phyloP scores from a whole-genome alignment of 2,797 vertebrate species.

The Erithacus rubecula region DNA sequence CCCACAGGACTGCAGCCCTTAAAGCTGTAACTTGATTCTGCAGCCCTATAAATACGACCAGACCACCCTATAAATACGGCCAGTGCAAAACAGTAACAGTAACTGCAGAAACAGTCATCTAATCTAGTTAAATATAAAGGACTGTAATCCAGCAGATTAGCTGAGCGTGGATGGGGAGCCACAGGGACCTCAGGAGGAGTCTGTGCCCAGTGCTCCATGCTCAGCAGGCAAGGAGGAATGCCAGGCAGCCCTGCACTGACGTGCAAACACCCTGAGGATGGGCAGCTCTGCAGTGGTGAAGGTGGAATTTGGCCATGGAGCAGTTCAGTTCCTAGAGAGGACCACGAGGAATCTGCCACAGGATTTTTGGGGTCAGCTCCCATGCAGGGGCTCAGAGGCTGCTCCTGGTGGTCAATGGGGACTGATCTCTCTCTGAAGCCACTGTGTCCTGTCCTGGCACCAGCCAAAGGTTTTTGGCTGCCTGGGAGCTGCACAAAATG shows the following conservation, averaged over 20 bases:
- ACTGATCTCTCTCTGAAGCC: neutral
- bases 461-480: neutral
- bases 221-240: neutral
- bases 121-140: neutral
- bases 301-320: neutral
- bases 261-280: neutral
- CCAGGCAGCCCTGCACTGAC: neutral
- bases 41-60: neutral
- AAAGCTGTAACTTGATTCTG: neutral
- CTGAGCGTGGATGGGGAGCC: neutral
- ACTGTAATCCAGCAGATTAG: neutral
- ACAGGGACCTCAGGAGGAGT: neutral
- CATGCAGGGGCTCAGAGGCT: neutral
- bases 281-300: neutral
- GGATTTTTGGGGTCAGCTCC: neutral
- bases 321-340: neutral
- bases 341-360: neutral
- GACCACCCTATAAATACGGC: neutral
- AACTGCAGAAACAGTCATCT: neutral
- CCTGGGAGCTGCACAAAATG: neutral
- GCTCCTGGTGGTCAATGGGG: neutral
- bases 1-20: neutral
- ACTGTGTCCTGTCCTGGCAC: accelerated
- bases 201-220: neutral
- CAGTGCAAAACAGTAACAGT: constrained; percentile 14